These are phyloP conservation scores for Platichthys stellatus DNA, from an alignment of 2,113 vertebrate species.

Conservation along the genomic window DNA sequence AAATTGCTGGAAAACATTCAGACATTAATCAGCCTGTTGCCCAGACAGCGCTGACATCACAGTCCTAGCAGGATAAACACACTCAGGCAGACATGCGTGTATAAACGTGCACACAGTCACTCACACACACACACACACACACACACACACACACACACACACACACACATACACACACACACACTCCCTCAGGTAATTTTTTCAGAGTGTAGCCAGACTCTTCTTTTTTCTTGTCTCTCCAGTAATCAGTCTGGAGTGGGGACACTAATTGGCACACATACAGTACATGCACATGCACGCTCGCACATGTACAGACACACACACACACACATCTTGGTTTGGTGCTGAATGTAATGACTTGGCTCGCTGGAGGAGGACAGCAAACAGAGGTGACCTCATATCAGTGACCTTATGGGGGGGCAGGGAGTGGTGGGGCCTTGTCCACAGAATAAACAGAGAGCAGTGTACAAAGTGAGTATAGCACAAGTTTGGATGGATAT, in stretches of 20 bases:
- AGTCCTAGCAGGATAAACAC: constrained; percentile 69
- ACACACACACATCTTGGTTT: constrained; percentile 19
- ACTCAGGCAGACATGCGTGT: constrained; percentile 9
- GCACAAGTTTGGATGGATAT: no score
- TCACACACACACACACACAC: constrained; percentile 16
- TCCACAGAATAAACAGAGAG: neutral
- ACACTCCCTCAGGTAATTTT: constrained; percentile 23
- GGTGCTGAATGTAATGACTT: neutral
- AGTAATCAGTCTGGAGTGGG: constrained; percentile 63
- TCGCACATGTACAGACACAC: constrained; percentile 6
- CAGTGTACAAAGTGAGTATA: no score
- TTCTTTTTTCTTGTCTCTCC: constrained; percentile 11
- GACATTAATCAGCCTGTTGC: constrained; percentile 80
- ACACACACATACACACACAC: constrained; percentile 23
- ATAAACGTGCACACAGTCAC: neutral
- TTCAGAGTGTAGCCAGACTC: neutral
- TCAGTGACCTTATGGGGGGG: constrained; percentile 53
- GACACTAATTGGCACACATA: constrained; percentile 55
- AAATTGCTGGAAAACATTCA: constrained; percentile 78
- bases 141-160: constrained; percentile 21
- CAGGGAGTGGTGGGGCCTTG: neutral
- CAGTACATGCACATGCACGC: constrained; percentile 25
- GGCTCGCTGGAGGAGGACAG: constrained; percentile 33
- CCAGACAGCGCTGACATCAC: constrained; percentile 82
- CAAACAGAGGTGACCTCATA: constrained; percentile 62